Evolutionary conservation across 2,113 vertebrate species (phyloP).

Genomic region (Perca schrenkii): DNA sequence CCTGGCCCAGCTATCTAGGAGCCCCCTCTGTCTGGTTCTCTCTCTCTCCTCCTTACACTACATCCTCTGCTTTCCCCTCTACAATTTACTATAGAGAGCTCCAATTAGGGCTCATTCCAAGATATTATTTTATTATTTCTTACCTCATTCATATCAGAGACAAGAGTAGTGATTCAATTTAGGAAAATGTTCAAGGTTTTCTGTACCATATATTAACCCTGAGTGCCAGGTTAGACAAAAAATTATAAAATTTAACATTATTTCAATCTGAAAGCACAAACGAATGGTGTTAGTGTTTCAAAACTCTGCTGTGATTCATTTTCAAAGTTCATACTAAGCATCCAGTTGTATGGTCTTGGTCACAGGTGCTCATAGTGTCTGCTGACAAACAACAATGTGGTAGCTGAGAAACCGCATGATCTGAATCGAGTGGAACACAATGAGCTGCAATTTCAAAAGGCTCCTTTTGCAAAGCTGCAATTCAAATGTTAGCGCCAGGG

Average conservation of each 20-base stretch:
- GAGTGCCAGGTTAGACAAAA: background rate
- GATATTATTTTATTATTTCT: slow-evolving; percentile 22
- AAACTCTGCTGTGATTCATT: slow-evolving; percentile 22
- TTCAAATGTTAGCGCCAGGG: slow-evolving; percentile 35
- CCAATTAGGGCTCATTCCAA: slow-evolving; percentile 55
- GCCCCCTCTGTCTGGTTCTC: slow-evolving; percentile 58
- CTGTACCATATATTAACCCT: background rate
- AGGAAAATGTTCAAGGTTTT: background rate
- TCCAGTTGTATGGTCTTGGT: slow-evolving; percentile 24
- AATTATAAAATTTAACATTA: background rate
- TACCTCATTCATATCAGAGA: slow-evolving; percentile 24
- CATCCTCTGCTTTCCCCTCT: slow-evolving; percentile 52
- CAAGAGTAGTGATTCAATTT: slow-evolving; percentile 7
- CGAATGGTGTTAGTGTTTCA: slow-evolving; percentile 11
- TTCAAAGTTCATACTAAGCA: slow-evolving; percentile 22
- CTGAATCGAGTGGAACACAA: slow-evolving; percentile 48
- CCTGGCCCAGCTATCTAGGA: slow-evolving; percentile 68
- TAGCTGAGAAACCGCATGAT: slow-evolving; percentile 60
- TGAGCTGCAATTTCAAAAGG: slow-evolving; percentile 44
- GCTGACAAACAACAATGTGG: slow-evolving; percentile 62
- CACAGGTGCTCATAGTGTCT: slow-evolving; percentile 59
- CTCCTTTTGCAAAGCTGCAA: slow-evolving; percentile 27
- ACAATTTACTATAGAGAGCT: slow-evolving; percentile 51
- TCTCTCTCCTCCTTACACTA: slow-evolving; percentile 43
- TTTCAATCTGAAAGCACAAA: slow-evolving; percentile 15